Conservation (phyloP, 2,888 invertebrate species). For the Sphinx pinastri region DNA sequence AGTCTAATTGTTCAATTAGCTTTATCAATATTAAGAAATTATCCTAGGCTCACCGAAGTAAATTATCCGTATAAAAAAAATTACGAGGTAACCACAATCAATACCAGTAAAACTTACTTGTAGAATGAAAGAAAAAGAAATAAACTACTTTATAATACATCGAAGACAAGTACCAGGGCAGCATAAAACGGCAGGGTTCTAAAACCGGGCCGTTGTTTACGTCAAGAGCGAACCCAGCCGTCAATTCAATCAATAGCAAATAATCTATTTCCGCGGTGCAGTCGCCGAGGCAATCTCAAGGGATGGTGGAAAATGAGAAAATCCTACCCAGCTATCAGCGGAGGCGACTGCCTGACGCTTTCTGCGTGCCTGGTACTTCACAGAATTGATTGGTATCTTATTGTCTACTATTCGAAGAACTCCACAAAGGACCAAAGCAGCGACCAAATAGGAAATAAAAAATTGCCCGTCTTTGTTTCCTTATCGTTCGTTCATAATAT, state of each 20-base stretch:
- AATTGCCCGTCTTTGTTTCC: no score
- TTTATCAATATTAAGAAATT: no score
- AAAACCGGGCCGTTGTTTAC: conserved; percentile 50
- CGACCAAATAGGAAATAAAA: no score
- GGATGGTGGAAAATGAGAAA: conserved; percentile 62
- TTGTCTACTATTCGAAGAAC: neutral
- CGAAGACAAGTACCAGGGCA: conserved; percentile 1
- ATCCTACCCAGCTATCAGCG: conserved; percentile 49
- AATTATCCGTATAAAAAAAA: no score
- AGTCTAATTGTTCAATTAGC: no score
- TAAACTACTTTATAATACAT: neutral
- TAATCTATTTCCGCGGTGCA: conserved; percentile 70
- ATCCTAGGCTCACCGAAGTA: no score
- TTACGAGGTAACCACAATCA: no score
- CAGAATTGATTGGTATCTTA: conserved; percentile 1
- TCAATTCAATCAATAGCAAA: conserved; percentile 71
- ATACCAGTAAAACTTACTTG: neutral
- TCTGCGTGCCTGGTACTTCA: conserved; percentile 46
- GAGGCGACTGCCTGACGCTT: conserved; percentile 41
- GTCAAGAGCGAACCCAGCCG: conserved; percentile 52
- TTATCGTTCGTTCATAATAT: no score
- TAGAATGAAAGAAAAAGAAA: neutral
- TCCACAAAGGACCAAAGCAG: neutral
- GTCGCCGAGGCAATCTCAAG: conserved; percentile 60
- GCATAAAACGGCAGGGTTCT: conserved; percentile 32